These are phyloP conservation scores for Prenolepis imparis DNA, from an alignment of 2,888 invertebrate genomes.

Conservation along the genomic window DNA sequence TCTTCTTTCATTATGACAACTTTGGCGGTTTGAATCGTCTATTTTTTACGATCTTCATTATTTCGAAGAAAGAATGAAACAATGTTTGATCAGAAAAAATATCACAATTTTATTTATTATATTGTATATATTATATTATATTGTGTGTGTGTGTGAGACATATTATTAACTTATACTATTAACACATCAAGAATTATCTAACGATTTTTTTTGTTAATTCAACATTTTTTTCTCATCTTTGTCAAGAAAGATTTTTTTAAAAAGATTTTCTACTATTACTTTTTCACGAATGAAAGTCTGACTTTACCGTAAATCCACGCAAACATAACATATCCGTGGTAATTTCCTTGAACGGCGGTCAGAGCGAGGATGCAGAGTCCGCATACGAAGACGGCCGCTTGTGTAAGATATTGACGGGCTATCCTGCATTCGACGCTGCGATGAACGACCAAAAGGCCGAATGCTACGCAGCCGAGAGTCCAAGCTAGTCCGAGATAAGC, in stretches of 20 bases:
- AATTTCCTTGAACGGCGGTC: conserved; percentile 92
- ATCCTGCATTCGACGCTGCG: conserved; percentile 95
- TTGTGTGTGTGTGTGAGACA: too few relatives aligned
- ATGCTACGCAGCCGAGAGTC: conserved; percentile 93
- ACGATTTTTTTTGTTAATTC: neutral
- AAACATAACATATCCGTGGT: conserved; percentile 93
- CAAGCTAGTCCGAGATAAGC: conserved; percentile 94
- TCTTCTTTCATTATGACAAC: neutral
- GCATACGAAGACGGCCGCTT: conserved; percentile 93
- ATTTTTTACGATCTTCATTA: conserved; percentile 18
- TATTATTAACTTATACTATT: neutral
- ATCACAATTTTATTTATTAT: conserved; percentile 3
- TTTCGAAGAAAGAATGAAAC: neutral
- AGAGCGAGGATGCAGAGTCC: conserved; percentile 92
- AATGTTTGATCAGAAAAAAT: neutral
- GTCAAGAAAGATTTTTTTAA: neutral
- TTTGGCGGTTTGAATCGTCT: neutral
- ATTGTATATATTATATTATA: neutral
- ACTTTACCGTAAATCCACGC: conserved; percentile 92
- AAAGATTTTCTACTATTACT: neutral
- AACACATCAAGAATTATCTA: neutral
- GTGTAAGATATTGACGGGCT: conserved; percentile 94
- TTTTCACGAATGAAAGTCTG: neutral
- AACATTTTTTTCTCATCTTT: neutral
- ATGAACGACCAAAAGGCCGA: conserved; percentile 93